These are phyloP conservation scores for Brachionus manjavacas DNA, from an alignment of 1,140 invertebrate genomes.

Conservation along the genomic window DNA sequence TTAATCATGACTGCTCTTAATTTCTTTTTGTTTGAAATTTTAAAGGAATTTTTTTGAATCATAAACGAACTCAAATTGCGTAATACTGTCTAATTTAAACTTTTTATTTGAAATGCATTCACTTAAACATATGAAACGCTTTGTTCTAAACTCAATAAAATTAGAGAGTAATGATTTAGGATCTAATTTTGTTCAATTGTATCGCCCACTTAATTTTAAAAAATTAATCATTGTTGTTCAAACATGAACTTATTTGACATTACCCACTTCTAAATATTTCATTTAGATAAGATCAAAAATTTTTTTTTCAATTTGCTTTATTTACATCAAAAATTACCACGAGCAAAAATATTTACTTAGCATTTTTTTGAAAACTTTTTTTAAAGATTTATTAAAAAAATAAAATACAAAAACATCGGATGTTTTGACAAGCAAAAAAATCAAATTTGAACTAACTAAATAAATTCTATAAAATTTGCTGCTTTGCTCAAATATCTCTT, in stretches of 20 bases:
- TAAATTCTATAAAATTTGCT: background rate
- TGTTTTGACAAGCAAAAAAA: background rate
- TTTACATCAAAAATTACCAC: background rate
- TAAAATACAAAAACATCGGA: constrained; percentile 19
- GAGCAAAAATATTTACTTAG: background rate
- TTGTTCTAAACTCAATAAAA: too few relatives aligned
- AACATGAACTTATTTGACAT: background rate
- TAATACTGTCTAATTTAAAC: too few relatives aligned
- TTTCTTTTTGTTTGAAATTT: too few relatives aligned
- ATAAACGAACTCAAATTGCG: too few relatives aligned
- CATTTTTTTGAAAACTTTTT: background rate
- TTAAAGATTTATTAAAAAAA: constrained; percentile 13
- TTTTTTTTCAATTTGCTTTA: background rate
- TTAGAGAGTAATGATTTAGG: too few relatives aligned
- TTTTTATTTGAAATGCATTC: too few relatives aligned
- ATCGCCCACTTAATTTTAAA: too few relatives aligned
- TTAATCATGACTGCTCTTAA: too few relatives aligned
- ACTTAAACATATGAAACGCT: too few relatives aligned
- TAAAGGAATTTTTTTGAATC: too few relatives aligned
- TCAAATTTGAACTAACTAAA: background rate
- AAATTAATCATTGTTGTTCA: too few relatives aligned
- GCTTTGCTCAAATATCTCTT: background rate
- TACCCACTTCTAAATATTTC: background rate
- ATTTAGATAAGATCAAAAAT: background rate
- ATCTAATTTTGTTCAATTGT: too few relatives aligned